A percentile compares a stretch with the other conserved stretches of the same genome.
phyloP scores from a whole-genome alignment of 2,797 vertebrate species.

The Sternarchorhynchus goeldii region DNA sequence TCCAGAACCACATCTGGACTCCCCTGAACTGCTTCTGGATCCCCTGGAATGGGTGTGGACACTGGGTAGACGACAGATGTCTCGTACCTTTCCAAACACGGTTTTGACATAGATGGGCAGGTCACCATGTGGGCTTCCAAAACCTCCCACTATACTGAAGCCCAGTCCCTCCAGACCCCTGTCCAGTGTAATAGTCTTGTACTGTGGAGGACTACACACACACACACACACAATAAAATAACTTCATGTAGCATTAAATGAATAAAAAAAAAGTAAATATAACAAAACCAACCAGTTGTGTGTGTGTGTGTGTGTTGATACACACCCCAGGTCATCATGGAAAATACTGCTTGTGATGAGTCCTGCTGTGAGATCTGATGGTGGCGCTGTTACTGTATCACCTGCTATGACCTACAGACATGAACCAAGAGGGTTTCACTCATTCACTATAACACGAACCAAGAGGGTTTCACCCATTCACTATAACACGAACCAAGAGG shows the following conservation, averaged over 20 bases:
- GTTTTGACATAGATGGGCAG: conserved; percentile 98
- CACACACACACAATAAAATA: not conserved
- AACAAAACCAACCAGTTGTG: not conserved
- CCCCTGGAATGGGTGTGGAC: not conserved
- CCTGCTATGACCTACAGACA: conserved; percentile 83
- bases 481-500: not conserved
- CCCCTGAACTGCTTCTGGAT: too few species aligned
- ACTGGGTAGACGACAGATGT: too few species aligned
- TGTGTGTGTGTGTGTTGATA: conserved; percentile 16
- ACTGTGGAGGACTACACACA: conserved; percentile 87
- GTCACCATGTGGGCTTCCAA: conserved; percentile 95
- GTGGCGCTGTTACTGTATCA: conserved; percentile 89
- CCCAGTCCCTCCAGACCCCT: conserved; percentile 95
- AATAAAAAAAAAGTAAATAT: too few species aligned
- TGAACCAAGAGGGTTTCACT: conserved; percentile 23
- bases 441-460: conserved; percentile 1
- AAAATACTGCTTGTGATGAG: conserved; percentile 86
- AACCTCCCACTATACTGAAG: conserved; percentile 97
- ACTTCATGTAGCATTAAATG: not conserved
- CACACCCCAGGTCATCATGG: conserved; percentile 93
- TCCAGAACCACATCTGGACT: too few species aligned
- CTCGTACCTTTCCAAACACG: conserved; percentile 89
- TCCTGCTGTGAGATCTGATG: conserved; percentile 77
- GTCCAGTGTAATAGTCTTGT: conserved; percentile 89
- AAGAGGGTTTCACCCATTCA: conserved; percentile 21